Evolutionary conservation across 1,140 invertebrate genomes (phyloP).

Genomic region (Euwallacea fornicatus): DNA sequence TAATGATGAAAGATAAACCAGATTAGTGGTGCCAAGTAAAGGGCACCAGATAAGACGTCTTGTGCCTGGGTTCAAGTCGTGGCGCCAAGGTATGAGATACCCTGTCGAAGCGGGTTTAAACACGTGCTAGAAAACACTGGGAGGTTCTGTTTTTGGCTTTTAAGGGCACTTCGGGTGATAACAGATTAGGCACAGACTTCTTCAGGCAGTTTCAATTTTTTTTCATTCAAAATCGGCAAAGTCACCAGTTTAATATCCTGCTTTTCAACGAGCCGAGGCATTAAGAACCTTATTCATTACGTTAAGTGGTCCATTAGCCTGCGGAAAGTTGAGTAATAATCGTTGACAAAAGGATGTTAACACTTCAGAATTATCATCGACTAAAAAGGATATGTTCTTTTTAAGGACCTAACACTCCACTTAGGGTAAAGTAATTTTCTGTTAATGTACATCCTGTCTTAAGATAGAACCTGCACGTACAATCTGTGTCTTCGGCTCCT

Average conservation of each 20-base stretch:
- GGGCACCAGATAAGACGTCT: too few relatives aligned
- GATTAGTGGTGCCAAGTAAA: too few relatives aligned
- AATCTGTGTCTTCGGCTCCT: slow-evolving; percentile 14
- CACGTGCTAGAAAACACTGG: too few relatives aligned
- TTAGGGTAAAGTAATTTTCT: slow-evolving; percentile 22
- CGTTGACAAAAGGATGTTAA: slow-evolving; percentile 26
- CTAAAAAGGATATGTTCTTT: slow-evolving; percentile 25
- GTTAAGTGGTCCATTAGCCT: slow-evolving; percentile 17
- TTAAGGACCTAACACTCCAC: slow-evolving; percentile 26
- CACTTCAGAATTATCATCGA: slow-evolving; percentile 20
- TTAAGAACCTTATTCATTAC: slow-evolving; percentile 18
- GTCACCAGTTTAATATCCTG: not conserved
- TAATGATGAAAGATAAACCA: too few relatives aligned
- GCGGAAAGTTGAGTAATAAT: slow-evolving; percentile 11
- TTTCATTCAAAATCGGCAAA: too few relatives aligned
- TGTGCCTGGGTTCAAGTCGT: too few relatives aligned
- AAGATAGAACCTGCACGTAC: slow-evolving; percentile 7
- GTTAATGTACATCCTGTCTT: slow-evolving; percentile 25
- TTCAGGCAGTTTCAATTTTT: too few relatives aligned
- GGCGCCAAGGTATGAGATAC: too few relatives aligned
- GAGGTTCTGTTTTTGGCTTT: too few relatives aligned
- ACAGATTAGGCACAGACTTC: too few relatives aligned
- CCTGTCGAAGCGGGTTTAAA: too few relatives aligned
- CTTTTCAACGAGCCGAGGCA: not conserved
- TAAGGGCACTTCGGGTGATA: too few relatives aligned